These are phyloP conservation scores for Coenonympha arcania DNA, from an alignment of 2,888 invertebrate genomes.

Conservation along the genomic window DNA sequence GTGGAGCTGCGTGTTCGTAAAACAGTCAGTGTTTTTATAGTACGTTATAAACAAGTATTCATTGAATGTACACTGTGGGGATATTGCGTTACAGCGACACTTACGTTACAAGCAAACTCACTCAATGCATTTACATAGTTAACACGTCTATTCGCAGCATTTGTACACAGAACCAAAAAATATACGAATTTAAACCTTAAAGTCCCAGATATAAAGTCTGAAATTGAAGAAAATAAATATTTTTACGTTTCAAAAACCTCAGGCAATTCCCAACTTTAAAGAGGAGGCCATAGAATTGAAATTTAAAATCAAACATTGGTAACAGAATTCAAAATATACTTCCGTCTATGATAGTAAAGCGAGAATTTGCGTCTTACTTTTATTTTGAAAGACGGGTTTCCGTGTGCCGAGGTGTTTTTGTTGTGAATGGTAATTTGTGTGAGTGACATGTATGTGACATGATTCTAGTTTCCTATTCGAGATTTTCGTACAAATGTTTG, in stretches of 20 bases:
- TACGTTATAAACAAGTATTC: too few species aligned
- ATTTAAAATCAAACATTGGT: not conserved
- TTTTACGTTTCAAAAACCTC: too few species aligned
- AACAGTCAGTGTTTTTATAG: too few species aligned
- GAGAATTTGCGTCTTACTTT: constrained; percentile 1
- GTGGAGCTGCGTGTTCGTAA: too few species aligned
- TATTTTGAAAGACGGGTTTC: constrained; percentile 4
- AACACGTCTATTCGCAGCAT: constrained; percentile 22
- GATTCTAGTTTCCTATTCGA: constrained; percentile 14
- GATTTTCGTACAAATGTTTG: constrained; percentile 5
- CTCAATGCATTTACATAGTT: constrained; percentile 32
- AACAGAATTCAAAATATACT: constrained; percentile 5
- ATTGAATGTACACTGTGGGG: constrained; percentile 18
- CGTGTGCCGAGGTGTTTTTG: not conserved
- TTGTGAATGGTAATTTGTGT: constrained; percentile 16
- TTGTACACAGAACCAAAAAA: not conserved
- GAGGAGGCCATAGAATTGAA: not conserved
- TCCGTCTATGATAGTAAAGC: constrained; percentile 1
- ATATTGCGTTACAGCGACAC: constrained; percentile 25
- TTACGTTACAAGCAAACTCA: constrained; percentile 48
- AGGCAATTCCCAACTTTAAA: too few species aligned
- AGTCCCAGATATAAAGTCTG: too few species aligned
- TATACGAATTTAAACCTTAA: not conserved
- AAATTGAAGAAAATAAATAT: too few species aligned
- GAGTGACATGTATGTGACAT: constrained; percentile 20